Evolutionary conservation across 1,140 invertebrate genomes (phyloP).

Genomic region (Phenacoccus solenopsis): DNA sequence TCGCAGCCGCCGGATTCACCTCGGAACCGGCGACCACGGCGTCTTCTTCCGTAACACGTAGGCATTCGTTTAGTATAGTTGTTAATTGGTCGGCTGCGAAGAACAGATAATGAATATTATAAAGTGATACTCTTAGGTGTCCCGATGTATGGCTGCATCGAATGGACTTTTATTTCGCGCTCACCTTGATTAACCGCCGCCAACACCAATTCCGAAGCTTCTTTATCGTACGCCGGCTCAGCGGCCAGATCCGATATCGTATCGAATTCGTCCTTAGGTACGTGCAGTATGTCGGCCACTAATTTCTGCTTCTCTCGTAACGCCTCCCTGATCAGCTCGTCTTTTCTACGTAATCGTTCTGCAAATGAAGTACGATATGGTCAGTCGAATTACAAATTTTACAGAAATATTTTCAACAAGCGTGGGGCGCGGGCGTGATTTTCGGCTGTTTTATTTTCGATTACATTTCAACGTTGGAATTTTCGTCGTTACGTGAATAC

Average conservation of each 20-base stretch:
- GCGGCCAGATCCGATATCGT: constrained; percentile 43
- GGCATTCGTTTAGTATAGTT: constrained; percentile 39
- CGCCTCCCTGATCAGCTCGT: constrained; percentile 53
- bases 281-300: constrained; percentile 60
- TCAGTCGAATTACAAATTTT: too few relatives aligned
- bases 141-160: too few relatives aligned
- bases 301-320: constrained; percentile 58
- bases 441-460: too few relatives aligned
- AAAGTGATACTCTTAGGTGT: too few relatives aligned
- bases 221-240: constrained; percentile 36
- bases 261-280: constrained; percentile 55
- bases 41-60: constrained; percentile 41
- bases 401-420: too few relatives aligned
- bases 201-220: constrained; percentile 44
- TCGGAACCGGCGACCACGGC: constrained; percentile 35
- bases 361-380: too few relatives aligned
- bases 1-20: constrained; percentile 30
- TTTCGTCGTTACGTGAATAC: too few relatives aligned
- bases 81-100: constrained; percentile 39
- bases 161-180: not conserved
- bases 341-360: constrained; percentile 59
- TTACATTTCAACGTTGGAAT: too few relatives aligned
- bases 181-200: constrained; percentile 57
- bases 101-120: not conserved
- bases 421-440: too few relatives aligned